phyloP scores from a whole-genome alignment of 1,140 invertebrate species.

The Bilobella aurantiaca region DNA sequence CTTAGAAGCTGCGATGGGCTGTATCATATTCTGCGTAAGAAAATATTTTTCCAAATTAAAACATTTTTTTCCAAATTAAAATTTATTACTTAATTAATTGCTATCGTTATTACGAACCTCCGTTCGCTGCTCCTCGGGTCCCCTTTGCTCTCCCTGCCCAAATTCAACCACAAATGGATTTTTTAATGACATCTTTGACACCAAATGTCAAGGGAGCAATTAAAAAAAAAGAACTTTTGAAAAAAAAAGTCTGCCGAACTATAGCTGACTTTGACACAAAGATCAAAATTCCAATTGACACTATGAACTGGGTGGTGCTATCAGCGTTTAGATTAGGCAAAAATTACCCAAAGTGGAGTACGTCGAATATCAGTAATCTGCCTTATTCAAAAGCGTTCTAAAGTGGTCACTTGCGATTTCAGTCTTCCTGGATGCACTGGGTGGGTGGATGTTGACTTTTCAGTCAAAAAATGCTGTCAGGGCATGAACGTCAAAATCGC shows the following conservation, averaged over 20 bases:
- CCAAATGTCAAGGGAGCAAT: too few relatives aligned
- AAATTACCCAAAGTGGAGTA: not conserved
- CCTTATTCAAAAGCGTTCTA: not conserved
- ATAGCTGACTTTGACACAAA: not conserved
- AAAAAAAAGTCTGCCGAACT: not conserved
- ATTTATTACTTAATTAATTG: too few relatives aligned
- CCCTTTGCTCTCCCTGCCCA: not conserved
- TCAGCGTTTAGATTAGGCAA: too few relatives aligned
- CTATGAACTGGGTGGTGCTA: not conserved
- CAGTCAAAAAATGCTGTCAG: not conserved
- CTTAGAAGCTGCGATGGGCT: too few relatives aligned
- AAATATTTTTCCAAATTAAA: too few relatives aligned
- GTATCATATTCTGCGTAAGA: too few relatives aligned
- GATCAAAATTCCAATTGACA: not conserved
- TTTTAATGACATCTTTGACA: not conserved
- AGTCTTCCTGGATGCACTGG: not conserved
- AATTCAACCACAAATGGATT: slow-evolving; percentile 1
- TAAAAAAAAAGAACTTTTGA: not conserved
- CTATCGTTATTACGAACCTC: too few relatives aligned
- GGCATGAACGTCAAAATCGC: not conserved
- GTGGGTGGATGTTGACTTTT: not conserved
- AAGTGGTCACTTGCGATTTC: not conserved
- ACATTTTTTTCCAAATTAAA: too few relatives aligned
- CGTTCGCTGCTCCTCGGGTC: not conserved
- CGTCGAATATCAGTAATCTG: not conserved